Percentiles rank a stretch among this genome's conserved stretches.
phyloP scores from a whole-genome alignment of 2,888 invertebrate species.

The Hymenopus coronatus region DNA sequence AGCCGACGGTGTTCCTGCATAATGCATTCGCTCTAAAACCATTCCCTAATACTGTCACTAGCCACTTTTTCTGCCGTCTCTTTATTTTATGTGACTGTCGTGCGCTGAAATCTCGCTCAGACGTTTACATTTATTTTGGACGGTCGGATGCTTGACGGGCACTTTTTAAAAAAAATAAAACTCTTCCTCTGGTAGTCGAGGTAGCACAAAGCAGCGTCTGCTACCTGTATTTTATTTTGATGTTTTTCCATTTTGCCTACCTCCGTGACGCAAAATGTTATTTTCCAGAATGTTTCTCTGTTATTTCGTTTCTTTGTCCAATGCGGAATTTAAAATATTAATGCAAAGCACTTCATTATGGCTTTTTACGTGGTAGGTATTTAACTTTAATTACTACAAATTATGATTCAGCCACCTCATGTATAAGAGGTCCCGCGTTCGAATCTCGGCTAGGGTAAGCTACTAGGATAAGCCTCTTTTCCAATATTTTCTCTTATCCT shows the following conservation, averaged over 20 bases:
- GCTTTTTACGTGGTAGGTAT: too few relatives aligned
- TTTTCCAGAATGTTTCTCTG: too few relatives aligned
- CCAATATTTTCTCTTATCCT: too few relatives aligned
- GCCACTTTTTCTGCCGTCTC: not conserved
- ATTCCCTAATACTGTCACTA: not conserved
- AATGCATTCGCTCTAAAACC: not conserved
- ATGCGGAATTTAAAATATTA: too few relatives aligned
- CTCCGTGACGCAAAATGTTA: not conserved
- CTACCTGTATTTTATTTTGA: not conserved
- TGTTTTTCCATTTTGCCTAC: not conserved
- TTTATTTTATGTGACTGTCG: not conserved
- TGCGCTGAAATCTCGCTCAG: not conserved
- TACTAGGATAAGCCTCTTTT: too few relatives aligned
- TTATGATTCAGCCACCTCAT: too few relatives aligned
- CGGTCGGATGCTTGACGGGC: not conserved
- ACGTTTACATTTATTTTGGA: not conserved
- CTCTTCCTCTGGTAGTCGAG: not conserved
- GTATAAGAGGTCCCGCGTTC: too few relatives aligned
- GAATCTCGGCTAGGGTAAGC: too few relatives aligned
- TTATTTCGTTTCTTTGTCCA: too few relatives aligned
- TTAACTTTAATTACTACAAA: too few relatives aligned
- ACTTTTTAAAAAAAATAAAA: not conserved
- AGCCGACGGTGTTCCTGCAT: not conserved
- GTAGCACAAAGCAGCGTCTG: not conserved
- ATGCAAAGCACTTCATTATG: too few relatives aligned